These are phyloP conservation scores for Mormyrus hasselquistii DNA, from an alignment of 2,797 vertebrate genomes.

Conservation along the genomic window DNA sequence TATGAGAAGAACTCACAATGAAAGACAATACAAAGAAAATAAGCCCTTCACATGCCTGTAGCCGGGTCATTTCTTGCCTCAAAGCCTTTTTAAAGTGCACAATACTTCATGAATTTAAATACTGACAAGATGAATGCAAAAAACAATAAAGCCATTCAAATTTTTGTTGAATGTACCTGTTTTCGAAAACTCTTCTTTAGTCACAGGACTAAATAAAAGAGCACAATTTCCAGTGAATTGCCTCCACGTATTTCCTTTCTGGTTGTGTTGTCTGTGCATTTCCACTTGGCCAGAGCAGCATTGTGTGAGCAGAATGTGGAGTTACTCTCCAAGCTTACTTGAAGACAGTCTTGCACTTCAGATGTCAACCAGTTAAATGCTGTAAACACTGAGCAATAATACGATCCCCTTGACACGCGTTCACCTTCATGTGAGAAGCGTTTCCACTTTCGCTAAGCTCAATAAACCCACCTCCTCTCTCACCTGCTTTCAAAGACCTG, in stretches of 20 bases:
- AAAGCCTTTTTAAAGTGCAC: neutral
- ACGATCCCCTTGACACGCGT: neutral
- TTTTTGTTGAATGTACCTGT: neutral
- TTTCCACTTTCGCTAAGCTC: neutral
- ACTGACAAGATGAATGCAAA: neutral
- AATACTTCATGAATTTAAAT: neutral
- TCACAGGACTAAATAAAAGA: neutral
- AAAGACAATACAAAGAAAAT: neutral
- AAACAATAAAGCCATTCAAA: neutral
- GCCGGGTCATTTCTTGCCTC: neutral
- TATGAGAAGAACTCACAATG: neutral
- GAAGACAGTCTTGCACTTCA: neutral
- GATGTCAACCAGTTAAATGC: neutral
- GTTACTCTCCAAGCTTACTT: neutral
- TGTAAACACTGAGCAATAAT: neutral
- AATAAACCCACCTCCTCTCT: neutral
- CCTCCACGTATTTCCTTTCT: neutral
- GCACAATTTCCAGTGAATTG: neutral
- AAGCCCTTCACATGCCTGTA: neutral
- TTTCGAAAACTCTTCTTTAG: neutral
- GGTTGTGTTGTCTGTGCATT: neutral
- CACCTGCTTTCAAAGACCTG: neutral
- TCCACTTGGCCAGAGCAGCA: neutral
- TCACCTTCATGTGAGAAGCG: neutral
- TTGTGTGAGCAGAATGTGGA: neutral